Evolutionary conservation across 64 coral and sea anemone genomes (phyloP).

Genomic region (Dendronephthya gigantea): DNA sequence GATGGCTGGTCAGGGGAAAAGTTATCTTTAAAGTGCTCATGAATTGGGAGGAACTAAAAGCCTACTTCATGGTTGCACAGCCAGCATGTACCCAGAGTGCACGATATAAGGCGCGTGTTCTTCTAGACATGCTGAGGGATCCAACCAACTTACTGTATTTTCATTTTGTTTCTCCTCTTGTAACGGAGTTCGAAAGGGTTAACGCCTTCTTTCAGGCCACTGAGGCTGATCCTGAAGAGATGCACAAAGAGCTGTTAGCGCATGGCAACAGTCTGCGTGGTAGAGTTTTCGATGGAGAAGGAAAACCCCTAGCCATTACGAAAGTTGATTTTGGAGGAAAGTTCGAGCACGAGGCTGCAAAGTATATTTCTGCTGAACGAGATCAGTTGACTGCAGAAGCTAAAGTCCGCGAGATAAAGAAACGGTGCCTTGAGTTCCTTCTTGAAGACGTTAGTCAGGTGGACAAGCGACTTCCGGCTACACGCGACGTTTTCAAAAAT

Average conservation of each 20-base stretch:
- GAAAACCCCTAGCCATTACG: background rate
- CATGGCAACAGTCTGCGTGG: background rate
- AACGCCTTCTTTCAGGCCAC: conserved; percentile 1
- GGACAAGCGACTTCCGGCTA: background rate
- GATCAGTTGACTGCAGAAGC: background rate
- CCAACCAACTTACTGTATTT: no score
- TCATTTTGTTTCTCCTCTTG: no score
- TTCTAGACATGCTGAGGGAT: no score
- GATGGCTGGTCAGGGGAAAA: no score
- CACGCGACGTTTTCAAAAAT: background rate
- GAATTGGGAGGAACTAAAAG: no score
- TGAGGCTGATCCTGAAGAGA: conserved; percentile 1
- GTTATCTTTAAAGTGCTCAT: no score
- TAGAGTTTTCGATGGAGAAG: background rate
- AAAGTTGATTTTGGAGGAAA: conserved; percentile 4
- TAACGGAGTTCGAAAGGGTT: background rate
- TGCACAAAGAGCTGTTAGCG: background rate
- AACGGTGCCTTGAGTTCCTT: background rate
- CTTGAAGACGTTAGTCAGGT: background rate
- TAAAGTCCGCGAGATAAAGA: background rate
- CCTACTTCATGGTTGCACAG: no score
- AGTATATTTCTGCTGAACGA: background rate
- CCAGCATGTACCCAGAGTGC: no score
- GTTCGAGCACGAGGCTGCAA: background rate
- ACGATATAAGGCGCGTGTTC: no score